Evolutionary conservation across 2,888 invertebrate genomes (phyloP).

Genomic region (Cryptocephalus primarius): DNA sequence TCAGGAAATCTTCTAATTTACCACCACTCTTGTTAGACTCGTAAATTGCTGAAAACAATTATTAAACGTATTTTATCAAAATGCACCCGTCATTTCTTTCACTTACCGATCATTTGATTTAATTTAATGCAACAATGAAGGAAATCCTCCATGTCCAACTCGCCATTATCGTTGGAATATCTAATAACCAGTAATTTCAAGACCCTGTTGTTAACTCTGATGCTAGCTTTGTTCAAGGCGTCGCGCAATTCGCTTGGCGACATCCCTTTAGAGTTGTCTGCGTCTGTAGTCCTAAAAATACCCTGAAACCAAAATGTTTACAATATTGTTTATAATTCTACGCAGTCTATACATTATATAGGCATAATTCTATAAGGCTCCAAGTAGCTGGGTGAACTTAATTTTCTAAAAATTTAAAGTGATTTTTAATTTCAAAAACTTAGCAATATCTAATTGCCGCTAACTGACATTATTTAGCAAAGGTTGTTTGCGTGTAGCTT

Average conservation of each 20-base stretch:
- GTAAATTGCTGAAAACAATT: background rate
- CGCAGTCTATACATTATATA: no score
- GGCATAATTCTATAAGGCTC: no score
- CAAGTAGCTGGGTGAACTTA: no score
- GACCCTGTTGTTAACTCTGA: slow-evolving; percentile 78
- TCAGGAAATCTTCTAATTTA: background rate
- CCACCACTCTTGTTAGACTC: background rate
- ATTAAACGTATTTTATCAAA: no score
- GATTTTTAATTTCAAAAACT: no score
- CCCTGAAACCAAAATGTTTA: slow-evolving; percentile 45
- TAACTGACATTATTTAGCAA: no score
- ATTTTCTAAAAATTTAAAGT: no score
- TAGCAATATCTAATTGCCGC: no score
- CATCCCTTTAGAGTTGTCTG: slow-evolving; percentile 65
- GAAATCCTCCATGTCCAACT: slow-evolving; percentile 85
- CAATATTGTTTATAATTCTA: no score
- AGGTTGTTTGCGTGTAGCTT: no score
- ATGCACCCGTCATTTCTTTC: background rate
- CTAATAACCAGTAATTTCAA: slow-evolving; percentile 81
- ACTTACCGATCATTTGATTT: slow-evolving; percentile 81
- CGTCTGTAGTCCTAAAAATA: slow-evolving; percentile 76
- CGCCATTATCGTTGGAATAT: slow-evolving; percentile 73
- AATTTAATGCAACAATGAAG: slow-evolving; percentile 86
- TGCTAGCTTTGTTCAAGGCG: slow-evolving; percentile 79
- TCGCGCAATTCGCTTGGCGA: slow-evolving; percentile 71